phyloP scores from a whole-genome alignment of 2,113 vertebrate species.

The Argyrosomus japonicus region DNA sequence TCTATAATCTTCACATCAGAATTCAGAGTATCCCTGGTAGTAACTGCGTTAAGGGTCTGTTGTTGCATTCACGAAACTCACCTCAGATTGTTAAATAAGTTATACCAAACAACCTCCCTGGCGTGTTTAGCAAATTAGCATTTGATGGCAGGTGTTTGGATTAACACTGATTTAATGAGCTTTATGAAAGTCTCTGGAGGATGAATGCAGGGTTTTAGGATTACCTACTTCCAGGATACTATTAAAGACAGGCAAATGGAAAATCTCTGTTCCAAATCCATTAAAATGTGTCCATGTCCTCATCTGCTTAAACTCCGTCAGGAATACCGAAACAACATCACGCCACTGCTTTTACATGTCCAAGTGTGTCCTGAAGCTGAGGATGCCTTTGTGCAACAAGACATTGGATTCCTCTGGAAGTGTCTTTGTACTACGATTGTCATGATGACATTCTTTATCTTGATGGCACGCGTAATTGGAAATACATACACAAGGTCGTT shows the following conservation, averaged over 20 bases:
- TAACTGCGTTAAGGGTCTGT: background rate
- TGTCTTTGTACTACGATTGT: background rate
- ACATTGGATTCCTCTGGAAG: background rate
- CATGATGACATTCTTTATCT: conserved; percentile 9
- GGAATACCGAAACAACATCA: conserved; percentile 4
- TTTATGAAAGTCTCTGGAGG: conserved; percentile 62
- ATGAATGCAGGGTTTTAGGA: conserved; percentile 59
- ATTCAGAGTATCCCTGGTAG: conserved; percentile 21
- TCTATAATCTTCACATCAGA: conserved; percentile 17
- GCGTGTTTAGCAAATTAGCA: conserved; percentile 67
- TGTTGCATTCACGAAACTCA: conserved; percentile 13
- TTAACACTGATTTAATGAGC: conserved; percentile 72
- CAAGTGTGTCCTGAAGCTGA: background rate
- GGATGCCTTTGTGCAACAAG: background rate
- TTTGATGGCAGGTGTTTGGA: conserved; percentile 75
- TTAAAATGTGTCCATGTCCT: conserved; percentile 39
- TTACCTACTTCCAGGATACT: conserved; percentile 64
- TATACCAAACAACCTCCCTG: conserved; percentile 45
- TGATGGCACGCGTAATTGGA: conserved; percentile 3
- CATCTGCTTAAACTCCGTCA: conserved; percentile 35
- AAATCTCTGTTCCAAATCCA: conserved; percentile 57
- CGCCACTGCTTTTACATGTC: conserved; percentile 1
- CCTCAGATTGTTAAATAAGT: conserved; percentile 50
- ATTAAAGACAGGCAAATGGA: conserved; percentile 51
- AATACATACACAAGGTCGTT: conserved; percentile 18